phyloP scores from a whole-genome alignment of 2,888 invertebrate genomes.

The Minunthozetes semirufus region DNA sequence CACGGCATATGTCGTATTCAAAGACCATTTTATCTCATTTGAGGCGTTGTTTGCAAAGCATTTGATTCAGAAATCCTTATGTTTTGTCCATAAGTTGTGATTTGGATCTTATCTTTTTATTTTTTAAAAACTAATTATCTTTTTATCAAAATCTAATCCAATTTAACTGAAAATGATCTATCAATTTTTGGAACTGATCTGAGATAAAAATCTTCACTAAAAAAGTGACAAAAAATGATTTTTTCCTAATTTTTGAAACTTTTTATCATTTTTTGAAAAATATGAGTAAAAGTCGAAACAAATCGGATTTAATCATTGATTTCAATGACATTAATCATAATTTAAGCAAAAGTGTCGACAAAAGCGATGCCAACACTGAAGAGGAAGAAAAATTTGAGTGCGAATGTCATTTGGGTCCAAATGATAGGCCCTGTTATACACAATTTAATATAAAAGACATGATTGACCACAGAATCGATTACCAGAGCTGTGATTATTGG shows the following conservation, averaged over 20 bases:
- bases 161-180: no score
- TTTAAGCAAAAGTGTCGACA: not conserved
- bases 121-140: no score
- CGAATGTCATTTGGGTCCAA: not conserved
- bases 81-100: no score
- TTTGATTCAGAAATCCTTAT: no score
- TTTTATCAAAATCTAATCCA: not conserved
- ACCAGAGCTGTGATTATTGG: slow-evolving; percentile 15
- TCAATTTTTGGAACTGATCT: not conserved
- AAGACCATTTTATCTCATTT: slow-evolving; percentile 20
- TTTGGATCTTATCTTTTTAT: no score
- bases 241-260: not conserved
- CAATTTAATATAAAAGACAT: not conserved
- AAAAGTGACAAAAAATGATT: no score
- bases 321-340: not conserved
- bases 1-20: not conserved
- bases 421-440: not conserved
- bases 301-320: not conserved
- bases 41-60: not conserved
- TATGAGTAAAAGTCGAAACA: not conserved
- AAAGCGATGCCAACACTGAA: not conserved
- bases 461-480: slow-evolving; percentile 12
- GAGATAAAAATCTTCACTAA: no score
- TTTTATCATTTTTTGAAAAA: not conserved
- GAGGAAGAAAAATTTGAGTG: not conserved